Evolutionary conservation across 2,113 vertebrate genomes (phyloP).

Genomic region (Anseranas semipalmata): DNA sequence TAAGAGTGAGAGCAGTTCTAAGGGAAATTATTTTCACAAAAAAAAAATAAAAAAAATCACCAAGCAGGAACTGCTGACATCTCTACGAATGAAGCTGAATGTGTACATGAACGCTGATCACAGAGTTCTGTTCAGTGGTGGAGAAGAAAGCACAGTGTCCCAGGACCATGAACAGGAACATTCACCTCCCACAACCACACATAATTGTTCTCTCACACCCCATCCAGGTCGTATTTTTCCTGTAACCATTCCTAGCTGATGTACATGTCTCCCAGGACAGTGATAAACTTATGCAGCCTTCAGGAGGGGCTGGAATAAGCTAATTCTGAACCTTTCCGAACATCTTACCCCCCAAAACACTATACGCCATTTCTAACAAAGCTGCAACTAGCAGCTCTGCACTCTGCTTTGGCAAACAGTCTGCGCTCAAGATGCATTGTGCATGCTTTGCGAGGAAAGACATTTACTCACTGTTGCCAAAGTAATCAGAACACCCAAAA

Average conservation of each 20-base stretch:
- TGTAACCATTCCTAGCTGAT: not conserved
- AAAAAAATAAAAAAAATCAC: not conserved
- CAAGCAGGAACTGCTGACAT: accelerated
- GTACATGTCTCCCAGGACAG: not conserved
- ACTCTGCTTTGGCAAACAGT: accelerated
- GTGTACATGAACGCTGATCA: accelerated
- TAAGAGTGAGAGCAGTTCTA: accelerated
- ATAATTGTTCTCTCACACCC: accelerated
- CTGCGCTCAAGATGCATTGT: accelerated
- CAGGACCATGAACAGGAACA: no score
- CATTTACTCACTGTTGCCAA: accelerated
- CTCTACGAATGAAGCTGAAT: accelerated
- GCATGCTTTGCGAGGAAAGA: accelerated
- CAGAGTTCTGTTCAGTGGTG: accelerated
- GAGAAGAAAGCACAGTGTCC: accelerated
- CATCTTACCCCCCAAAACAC: not conserved
- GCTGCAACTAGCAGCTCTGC: accelerated
- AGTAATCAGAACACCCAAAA: accelerated
- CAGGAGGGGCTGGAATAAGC: not conserved
- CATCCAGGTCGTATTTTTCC: accelerated
- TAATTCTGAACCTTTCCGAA: no score
- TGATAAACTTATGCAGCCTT: not conserved
- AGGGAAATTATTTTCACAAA: accelerated
- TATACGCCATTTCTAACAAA: accelerated
- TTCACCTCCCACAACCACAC: accelerated